Percentiles rank a stretch among this genome's conserved stretches.
phyloP scores from a whole-genome alignment of 92 coral and sea anemone genomes.

The Actinernus sp. region DNA sequence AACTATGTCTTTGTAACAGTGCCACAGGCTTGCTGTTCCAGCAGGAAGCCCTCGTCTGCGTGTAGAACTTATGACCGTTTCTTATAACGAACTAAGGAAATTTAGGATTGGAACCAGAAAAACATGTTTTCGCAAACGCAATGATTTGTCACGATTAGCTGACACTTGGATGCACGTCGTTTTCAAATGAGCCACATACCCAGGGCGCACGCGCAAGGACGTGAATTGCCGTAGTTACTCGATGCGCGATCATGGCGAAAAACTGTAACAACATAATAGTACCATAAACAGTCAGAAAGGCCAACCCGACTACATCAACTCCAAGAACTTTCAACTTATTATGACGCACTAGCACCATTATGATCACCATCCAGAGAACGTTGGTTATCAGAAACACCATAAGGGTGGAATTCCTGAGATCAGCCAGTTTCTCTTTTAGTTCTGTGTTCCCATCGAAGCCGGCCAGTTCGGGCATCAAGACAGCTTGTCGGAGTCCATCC shows the following conservation, averaged over 20 bases:
- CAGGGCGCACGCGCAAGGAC: constrained; percentile 96
- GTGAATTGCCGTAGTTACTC: constrained; percentile 76
- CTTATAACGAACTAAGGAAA: too few relatives aligned
- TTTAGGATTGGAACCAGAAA: too few relatives aligned
- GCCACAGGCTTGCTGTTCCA: too few relatives aligned
- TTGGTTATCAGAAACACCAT: constrained; percentile 65
- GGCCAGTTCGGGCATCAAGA: constrained; percentile 84
- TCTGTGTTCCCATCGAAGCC: constrained; percentile 84
- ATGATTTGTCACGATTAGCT: too few relatives aligned
- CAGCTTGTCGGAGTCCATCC: constrained; percentile 77
- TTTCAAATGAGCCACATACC: too few relatives aligned
- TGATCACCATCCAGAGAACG: constrained; percentile 78
- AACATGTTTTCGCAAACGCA: too few relatives aligned
- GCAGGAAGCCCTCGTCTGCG: too few relatives aligned
- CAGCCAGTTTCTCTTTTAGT: constrained; percentile 87
- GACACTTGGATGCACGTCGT: too few relatives aligned
- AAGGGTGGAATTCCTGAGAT: constrained; percentile 72
- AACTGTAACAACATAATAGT: constrained; percentile 74
- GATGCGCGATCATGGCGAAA: constrained; percentile 86
- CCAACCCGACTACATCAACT: constrained; percentile 78
- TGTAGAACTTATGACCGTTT: too few relatives aligned
- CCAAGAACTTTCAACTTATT: constrained; percentile 51
- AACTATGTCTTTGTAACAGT: too few relatives aligned
- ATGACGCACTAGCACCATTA: constrained; percentile 50
- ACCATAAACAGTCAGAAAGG: constrained; percentile 81